A percentile compares a stretch with the other conserved stretches of the same genome.
phyloP scores from a whole-genome alignment of 2,888 invertebrate genomes.

The Coenonympha arcania region DNA sequence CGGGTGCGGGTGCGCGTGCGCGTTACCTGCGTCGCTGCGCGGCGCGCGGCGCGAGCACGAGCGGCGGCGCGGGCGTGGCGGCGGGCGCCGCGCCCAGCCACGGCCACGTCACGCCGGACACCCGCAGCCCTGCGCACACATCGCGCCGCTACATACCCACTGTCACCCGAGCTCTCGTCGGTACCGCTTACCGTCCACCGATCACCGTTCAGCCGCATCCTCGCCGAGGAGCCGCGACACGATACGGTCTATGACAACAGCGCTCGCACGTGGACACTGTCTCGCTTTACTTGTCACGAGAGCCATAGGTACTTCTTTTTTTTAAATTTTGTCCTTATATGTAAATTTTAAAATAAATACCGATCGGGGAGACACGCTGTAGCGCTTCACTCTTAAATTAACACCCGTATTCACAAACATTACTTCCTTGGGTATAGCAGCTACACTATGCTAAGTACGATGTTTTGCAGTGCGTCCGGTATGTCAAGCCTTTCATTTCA shows the following conservation, averaged over 20 bases:
- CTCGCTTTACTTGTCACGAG: not conserved
- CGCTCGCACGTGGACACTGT: too few relatives aligned
- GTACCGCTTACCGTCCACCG: conserved; percentile 21
- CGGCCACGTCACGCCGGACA: conserved; percentile 84
- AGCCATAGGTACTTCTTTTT: not conserved
- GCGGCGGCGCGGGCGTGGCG: conserved; percentile 77
- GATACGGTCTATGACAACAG: not conserved
- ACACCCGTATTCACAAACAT: too few relatives aligned
- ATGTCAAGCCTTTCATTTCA: too few relatives aligned
- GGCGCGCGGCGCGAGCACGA: conserved; percentile 82
- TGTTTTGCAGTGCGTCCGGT: too few relatives aligned
- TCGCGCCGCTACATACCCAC: conserved; percentile 54
- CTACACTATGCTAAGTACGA: too few relatives aligned
- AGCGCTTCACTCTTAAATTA: conserved; percentile 20
- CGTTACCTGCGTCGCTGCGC: conserved; percentile 76
- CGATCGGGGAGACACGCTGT: conserved; percentile 3
- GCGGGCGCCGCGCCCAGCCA: conserved; percentile 79
- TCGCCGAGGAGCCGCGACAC: conserved; percentile 1
- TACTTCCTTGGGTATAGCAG: too few relatives aligned
- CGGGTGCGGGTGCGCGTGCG: conserved; percentile 49
- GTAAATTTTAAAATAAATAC: conserved; percentile 7
- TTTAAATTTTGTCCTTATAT: not conserved
- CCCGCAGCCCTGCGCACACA: conserved; percentile 81
- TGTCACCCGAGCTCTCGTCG: conserved; percentile 36
- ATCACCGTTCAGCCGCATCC: not conserved